Base-by-base conservation (phyloP, 30 jellyfish, hydroid and myxozoan species). In the Turritopsis dohrnii region DNA sequence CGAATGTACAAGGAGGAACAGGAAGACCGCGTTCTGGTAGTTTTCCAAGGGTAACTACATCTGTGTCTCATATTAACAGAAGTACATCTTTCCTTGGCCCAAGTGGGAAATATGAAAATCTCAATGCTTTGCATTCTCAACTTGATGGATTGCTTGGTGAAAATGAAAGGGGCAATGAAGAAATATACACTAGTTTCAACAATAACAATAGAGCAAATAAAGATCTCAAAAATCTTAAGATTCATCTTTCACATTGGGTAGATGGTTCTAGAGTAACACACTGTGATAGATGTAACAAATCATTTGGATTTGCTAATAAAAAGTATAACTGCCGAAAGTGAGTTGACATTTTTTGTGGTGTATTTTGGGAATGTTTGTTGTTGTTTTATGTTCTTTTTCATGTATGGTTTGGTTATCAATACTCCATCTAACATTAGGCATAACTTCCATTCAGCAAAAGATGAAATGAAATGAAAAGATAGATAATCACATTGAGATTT, bases 321-420 rank as follows among this genome's bases (percentile, higher is more conserved):
- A 89, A 85, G 72, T 76, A 71, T 81, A 89, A 89, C 79, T 89
- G 96, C 89, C 29, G 96, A 85, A 89, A 94, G 96, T 89, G 13
- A 8, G 75, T n/a, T 20, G 29, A 69, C n/a, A n/a, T n/a, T n/a
- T n/a, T n/a, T n/a, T 69, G 16, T 69, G 77, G 0, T n/a, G 77
- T 23, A 69, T 69, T 69, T n/a, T n/a, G n/a, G n/a, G n/a, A n/a
- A n/a, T n/a, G n/a, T n/a, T n/a, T n/a, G n/a, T n/a, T n/a, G n/a
- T n/a, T n/a, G n/a, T n/a, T n/a, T n/a, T n/a, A n/a, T n/a, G n/a
- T n/a, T n/a, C n/a, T n/a, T n/a, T n/a, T n/a, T n/a, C n/a, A n/a
- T n/a, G n/a, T n/a, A n/a, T n/a, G n/a, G n/a, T n/a, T n/a, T n/a
- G n/a, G n/a, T n/a, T n/a, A n/a, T n/a, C n/a, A n/a, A n/a, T n/a